Evolutionary conservation across 1,140 invertebrate species (phyloP), one percentile per base, ranked within the genome.

Genomic region (Tetragonula clypearis): DNA sequence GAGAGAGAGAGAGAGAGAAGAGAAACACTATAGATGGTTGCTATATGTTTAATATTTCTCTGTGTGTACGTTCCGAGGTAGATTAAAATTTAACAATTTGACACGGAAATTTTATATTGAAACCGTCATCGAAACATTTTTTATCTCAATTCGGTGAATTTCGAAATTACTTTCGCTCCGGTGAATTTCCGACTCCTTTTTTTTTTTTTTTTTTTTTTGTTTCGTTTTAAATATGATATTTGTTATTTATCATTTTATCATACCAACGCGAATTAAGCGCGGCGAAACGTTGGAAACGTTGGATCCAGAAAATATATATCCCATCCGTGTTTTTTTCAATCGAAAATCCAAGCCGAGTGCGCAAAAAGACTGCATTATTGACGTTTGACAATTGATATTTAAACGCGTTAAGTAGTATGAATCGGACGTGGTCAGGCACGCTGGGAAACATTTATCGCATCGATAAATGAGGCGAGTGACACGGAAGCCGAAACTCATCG

Each of bases 21-120:
- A 78, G 69, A 74, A 1, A 60, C 77, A 23, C 17, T 68, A 12
- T 21, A 9, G 41, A 6, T 49, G 0, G 35, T 26, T 26, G 17
- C 30, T n/a, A 23, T 58, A 15, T 58, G 53, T 73, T 83, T 73
- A 72, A 84, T 55, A 30, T 77, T 60, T 23, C 8, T 14, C n/a
- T 56, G n/a, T 30, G 41, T 56, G 15, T 72, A 23, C 23, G 23
- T 12, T 23, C 2, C 19, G 21, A n/a, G 19, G 4, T 71, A 26
- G 35, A 71, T 41, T 71, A 41, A 71, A 71, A 41, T 41, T 71
- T 68, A 68, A 41, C 71, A 49, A 41, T 73, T 73, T 26, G 5
- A 53, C 41, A 14, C 4, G 49, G 15, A 26, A 26, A 53, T 15
- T 49, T 72, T 14, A 8, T n/a, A n/a, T 49, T 17, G 11, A 0